phyloP scores from a whole-genome alignment of 2,888 invertebrate species.

The Hanleya hanleyi region DNA sequence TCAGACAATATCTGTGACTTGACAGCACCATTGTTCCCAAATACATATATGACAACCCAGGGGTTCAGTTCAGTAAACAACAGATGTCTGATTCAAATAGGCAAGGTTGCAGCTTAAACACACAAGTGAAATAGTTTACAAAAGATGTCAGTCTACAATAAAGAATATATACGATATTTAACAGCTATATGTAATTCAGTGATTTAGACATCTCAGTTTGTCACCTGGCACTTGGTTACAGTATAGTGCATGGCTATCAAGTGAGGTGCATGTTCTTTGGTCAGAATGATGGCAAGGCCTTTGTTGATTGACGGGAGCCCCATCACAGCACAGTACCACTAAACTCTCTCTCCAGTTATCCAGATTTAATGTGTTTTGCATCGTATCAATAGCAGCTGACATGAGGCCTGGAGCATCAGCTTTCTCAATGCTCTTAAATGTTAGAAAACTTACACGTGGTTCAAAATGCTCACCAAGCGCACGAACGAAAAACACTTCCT shows the following conservation, averaged over 20 bases:
- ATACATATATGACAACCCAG: too few species aligned
- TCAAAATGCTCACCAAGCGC: background rate
- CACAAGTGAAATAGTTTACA: too few species aligned
- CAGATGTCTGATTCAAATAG: too few species aligned
- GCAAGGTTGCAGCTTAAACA: too few species aligned
- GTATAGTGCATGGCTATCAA: background rate
- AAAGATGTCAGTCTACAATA: too few species aligned
- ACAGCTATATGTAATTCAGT: background rate
- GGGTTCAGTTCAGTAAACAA: too few species aligned
- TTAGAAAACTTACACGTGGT: background rate
- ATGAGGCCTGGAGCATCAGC: slow-evolving; percentile 2
- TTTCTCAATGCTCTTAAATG: background rate
- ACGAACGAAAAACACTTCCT: background rate
- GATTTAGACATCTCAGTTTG: background rate
- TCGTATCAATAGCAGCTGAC: background rate
- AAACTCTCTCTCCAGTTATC: background rate
- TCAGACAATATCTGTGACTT: too few species aligned
- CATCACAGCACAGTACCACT: background rate
- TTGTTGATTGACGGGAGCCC: background rate
- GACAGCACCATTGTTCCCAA: too few species aligned
- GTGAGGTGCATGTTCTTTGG: background rate
- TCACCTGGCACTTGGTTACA: background rate
- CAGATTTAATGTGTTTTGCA: background rate
- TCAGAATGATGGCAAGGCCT: background rate
- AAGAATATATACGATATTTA: too few species aligned